Evolutionary conservation across 2,888 invertebrate genomes (phyloP), one percentile per base, ranked within the genome.

Genomic region (Pseudococcus jackbeardsleyi): DNA sequence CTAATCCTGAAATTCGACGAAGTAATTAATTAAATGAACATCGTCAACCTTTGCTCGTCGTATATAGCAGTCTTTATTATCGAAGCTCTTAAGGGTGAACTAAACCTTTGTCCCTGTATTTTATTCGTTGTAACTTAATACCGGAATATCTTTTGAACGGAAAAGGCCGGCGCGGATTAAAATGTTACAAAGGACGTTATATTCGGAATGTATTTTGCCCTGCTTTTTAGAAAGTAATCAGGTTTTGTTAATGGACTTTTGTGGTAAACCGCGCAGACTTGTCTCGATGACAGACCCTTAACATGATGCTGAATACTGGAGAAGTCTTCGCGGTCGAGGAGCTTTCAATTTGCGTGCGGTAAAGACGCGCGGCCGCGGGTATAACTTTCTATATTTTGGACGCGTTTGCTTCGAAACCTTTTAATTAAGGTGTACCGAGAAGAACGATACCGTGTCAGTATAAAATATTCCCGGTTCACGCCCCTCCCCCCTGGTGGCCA

Each of bases 11-110:
- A 85, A 54, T 85, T 85, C 85, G 85, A 54, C 85, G 85, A 54
- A 59, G 85, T 85, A 85, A 85, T 85, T 85, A 85, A 85, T 85
- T 85, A 85, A 85, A 85, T 85, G 85, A 85, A 85, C 85, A 59
- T 85, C 85, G 59, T 85, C 85, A 85, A 85, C 85, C 85, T 85
- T 85, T 85, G 50, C 85, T 85, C 54, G 85, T 85, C 85, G 85
- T 85, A 59, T 85, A 85, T 59, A 54, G 33, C 46, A 85, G 85
- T 50, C 85, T 59, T 50, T 85, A 85, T 85, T 85, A 85, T 85
- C 59, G 54, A 85, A 85, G 85, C 85, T 85, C 85, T 85, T 85
- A 50, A 59, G 42, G 85, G 85, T 59, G 50, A 85, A 85, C 85
- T 50, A 59, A 50, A 85, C 50, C 85, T 59, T 50, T 59, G 85